Evolutionary conservation across 1,140 invertebrate genomes (phyloP).

Genomic region (Hycleus cichorii): DNA sequence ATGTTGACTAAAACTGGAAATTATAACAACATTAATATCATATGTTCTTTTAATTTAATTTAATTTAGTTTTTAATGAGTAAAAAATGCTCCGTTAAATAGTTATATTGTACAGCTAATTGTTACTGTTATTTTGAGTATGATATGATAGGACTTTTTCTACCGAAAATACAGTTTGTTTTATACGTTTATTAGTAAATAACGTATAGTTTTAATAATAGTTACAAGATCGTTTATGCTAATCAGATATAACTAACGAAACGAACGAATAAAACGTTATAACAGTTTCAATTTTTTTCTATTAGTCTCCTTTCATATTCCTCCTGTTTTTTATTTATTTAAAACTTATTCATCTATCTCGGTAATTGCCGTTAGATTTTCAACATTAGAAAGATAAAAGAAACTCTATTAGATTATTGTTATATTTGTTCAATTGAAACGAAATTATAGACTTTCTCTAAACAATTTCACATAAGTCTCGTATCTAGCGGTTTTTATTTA

Average conservation of each 20-base stretch:
- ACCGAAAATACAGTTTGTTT: slow-evolving; percentile 7
- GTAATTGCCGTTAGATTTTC: slow-evolving; percentile 7
- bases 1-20: too few species aligned
- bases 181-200: not conserved
- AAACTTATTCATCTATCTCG: not conserved
- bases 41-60: too few species aligned
- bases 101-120: not conserved
- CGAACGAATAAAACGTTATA: slow-evolving; percentile 8
- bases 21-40: too few species aligned
- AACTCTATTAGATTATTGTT: too few species aligned
- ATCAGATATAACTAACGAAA: slow-evolving; percentile 2
- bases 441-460: too few species aligned
- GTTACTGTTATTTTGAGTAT: slow-evolving; percentile 7
- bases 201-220: slow-evolving; percentile 4
- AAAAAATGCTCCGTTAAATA: not conserved
- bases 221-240: slow-evolving; percentile 11
- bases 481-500: too few species aligned
- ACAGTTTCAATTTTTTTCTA: slow-evolving; percentile 10
- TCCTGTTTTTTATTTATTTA: not conserved
- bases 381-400: too few species aligned
- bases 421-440: too few species aligned
- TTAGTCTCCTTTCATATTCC: not conserved
- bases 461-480: too few species aligned
- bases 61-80: too few species aligned
- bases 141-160: slow-evolving; percentile 6